Percentiles rank a stretch among this genome's conserved stretches.
Conservation (phyloP, 2,113 vertebrate genomes). For the Okapia johnstoni region DNA sequence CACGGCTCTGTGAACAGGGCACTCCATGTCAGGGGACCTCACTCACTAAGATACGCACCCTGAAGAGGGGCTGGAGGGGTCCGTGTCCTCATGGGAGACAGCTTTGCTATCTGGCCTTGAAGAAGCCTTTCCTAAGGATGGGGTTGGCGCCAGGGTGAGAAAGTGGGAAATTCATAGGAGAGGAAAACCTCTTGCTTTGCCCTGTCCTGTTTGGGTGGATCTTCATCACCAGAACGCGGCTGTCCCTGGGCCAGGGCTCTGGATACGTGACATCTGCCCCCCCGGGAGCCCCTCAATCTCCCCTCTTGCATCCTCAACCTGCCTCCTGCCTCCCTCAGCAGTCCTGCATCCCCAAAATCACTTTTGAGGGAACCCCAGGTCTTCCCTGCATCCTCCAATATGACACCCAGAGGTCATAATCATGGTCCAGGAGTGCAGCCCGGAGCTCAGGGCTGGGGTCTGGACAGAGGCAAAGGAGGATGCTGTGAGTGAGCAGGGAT, state of each 20-base stretch:
- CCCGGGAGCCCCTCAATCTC: background rate
- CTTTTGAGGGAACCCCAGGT: background rate
- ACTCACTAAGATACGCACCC: rapidly evolving
- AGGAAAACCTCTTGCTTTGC: background rate
- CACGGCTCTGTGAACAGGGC: background rate
- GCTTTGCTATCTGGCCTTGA: background rate
- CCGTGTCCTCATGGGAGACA: background rate
- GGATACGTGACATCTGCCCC: background rate
- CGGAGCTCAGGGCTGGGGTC: background rate
- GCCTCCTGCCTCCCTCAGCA: background rate
- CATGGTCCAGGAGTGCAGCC: background rate
- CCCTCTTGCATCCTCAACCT: background rate
- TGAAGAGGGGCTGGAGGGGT: background rate
- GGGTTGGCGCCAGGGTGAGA: background rate
- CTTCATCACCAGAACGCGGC: rapidly evolving
- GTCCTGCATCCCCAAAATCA: background rate
- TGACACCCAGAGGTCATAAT: rapidly evolving
- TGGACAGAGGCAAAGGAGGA: background rate
- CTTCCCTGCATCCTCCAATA: background rate
- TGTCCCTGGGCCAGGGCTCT: background rate
- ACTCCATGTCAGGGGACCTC: rapidly evolving
- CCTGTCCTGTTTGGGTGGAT: background rate
- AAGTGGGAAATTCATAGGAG: background rate
- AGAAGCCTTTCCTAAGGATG: background rate
- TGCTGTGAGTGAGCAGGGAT: background rate